Evolutionary conservation across 2,888 invertebrate species (phyloP).

Genomic region (Euplagia quadripunctaria): DNA sequence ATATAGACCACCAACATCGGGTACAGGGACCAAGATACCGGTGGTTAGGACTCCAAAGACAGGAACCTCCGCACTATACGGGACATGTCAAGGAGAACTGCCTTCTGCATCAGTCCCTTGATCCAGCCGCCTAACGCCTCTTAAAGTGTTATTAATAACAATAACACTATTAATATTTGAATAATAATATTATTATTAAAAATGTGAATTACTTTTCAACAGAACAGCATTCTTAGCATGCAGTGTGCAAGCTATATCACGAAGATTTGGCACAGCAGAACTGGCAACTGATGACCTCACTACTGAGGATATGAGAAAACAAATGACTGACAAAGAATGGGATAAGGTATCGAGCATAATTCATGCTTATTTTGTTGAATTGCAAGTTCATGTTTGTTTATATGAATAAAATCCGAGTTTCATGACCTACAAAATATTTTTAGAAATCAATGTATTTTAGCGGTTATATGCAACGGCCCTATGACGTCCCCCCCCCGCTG

Average conservation of each 20-base stretch:
- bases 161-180: no score
- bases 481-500: no score
- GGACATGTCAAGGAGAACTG: no score
- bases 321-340: slow-evolving; percentile 98
- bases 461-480: no score
- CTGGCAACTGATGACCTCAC: slow-evolving; percentile 95
- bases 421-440: neutral
- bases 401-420: neutral
- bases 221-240: slow-evolving; percentile 98
- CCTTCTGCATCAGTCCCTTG: no score
- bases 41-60: no score
- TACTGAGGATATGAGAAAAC: slow-evolving; percentile 96
- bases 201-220: slow-evolving; percentile 59
- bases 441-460: no score
- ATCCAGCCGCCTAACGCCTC: no score
- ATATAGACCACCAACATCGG: no score
- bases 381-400: neutral
- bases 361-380: neutral
- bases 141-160: no score
- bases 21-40: no score
- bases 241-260: slow-evolving; percentile 95
- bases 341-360: slow-evolving; percentile 87
- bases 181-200: neutral
- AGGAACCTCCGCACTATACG: no score
- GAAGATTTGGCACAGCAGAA: slow-evolving; percentile 95